Percentiles rank a stretch among this genome's conserved stretches.
Evolutionary conservation across 1,140 invertebrate genomes (phyloP).

Genomic region (Neodiprion lecontei): DNA sequence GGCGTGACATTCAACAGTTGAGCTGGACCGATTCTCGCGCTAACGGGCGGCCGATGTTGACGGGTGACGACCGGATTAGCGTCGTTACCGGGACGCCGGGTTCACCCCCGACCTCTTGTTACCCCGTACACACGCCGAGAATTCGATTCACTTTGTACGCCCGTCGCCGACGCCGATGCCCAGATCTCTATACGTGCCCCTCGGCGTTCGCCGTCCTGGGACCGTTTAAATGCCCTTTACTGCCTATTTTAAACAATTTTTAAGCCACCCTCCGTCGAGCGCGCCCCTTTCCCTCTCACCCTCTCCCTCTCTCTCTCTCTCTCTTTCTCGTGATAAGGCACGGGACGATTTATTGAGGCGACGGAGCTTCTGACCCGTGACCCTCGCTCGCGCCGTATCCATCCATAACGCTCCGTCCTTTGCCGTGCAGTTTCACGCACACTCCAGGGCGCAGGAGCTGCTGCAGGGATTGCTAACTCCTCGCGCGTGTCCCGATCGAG

Average conservation of each 20-base stretch:
- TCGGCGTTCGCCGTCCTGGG: slow-evolving; percentile 35
- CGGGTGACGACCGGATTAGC: slow-evolving; percentile 52
- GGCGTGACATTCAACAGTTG: slow-evolving; percentile 58
- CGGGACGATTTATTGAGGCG: not conserved
- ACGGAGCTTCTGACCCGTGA: slow-evolving; percentile 3
- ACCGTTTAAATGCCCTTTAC: slow-evolving; percentile 52
- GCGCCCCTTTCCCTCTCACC: not conserved
- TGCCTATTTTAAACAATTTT: slow-evolving; percentile 51
- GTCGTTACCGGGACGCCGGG: slow-evolving; percentile 48
- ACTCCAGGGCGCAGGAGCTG: too few relatives aligned
- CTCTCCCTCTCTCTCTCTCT: not conserved
- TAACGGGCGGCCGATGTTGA: slow-evolving; percentile 22
- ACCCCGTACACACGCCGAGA: slow-evolving; percentile 33
- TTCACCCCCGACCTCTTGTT: not conserved
- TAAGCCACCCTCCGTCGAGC: too few relatives aligned
- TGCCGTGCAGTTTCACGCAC: too few relatives aligned
- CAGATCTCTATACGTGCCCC: slow-evolving; percentile 13
- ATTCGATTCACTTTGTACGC: slow-evolving; percentile 47
- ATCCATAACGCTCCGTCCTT: too few relatives aligned
- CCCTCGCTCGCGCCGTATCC: not conserved
- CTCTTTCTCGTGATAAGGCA: not conserved
- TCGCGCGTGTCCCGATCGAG: too few relatives aligned
- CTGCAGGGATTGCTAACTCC: too few relatives aligned
- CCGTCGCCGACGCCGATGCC: too few relatives aligned
- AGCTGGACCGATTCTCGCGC: slow-evolving; percentile 20